Conservation (phyloP, 2,113 vertebrate species). For the Cranoglanis bouderius region DNA sequence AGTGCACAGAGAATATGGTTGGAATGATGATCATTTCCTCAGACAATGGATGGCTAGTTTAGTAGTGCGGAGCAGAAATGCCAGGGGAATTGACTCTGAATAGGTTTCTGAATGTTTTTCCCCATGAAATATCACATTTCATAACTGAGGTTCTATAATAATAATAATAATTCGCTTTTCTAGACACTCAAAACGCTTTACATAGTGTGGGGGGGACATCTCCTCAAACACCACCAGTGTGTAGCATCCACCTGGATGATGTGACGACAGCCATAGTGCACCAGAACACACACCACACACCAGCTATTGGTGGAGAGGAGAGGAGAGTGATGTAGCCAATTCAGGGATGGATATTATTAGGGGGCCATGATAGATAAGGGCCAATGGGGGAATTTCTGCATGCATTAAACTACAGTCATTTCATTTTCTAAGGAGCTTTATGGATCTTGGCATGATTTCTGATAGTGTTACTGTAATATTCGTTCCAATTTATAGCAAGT, state of each 20-base stretch:
- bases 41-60: background rate
- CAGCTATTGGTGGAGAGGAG: too few species aligned
- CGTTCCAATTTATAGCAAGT: background rate
- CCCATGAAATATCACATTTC: background rate
- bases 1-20: background rate
- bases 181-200: too few species aligned
- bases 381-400: too few species aligned
- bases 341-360: too few species aligned
- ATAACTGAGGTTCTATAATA: background rate
- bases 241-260: too few species aligned
- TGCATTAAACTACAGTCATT: background rate
- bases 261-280: too few species aligned
- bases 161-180: too few species aligned
- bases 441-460: background rate
- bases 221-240: too few species aligned
- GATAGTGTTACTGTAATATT: background rate
- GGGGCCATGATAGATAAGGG: too few species aligned
- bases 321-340: too few species aligned
- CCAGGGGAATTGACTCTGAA: background rate
- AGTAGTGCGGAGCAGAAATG: background rate
- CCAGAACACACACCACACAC: too few species aligned
- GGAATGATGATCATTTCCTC: background rate
- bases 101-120: background rate
- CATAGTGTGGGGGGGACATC: too few species aligned
- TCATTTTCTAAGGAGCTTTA: background rate